These are phyloP conservation scores for Semotilus atromaculatus DNA, from an alignment of 2,797 vertebrate species.

Conservation along the genomic window DNA sequence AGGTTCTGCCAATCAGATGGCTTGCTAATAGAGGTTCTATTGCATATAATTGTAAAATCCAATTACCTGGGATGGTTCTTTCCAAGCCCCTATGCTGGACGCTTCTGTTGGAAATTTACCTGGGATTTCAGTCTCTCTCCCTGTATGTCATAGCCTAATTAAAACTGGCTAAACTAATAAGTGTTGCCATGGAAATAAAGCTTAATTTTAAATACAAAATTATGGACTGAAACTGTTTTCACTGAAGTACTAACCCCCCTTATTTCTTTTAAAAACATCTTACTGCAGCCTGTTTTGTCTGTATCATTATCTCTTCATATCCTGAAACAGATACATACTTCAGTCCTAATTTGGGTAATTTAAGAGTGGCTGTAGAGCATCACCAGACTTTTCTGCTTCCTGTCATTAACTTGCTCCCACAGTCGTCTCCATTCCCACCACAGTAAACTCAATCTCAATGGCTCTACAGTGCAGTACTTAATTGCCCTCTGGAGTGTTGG, in stretches of 20 bases:
- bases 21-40: neutral
- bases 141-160: neutral
- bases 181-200: slow-evolving; percentile 32
- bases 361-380: slow-evolving; percentile 6
- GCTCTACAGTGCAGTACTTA: neutral
- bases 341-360: slow-evolving; percentile 10
- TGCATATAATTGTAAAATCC: slow-evolving; percentile 10
- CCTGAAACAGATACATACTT: slow-evolving; percentile 15
- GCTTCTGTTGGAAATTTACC: neutral
- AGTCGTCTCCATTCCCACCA: neutral
- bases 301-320: slow-evolving; percentile 19
- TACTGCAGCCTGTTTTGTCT: neutral
- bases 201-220: slow-evolving; percentile 23
- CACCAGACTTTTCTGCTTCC: slow-evolving; percentile 17
- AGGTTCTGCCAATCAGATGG: neutral
- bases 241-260: neutral
- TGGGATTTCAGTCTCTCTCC: neutral
- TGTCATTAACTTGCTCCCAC: slow-evolving; percentile 25
- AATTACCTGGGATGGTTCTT: neutral
- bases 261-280: neutral
- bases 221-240: neutral
- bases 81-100: neutral
- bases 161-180: neutral
- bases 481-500: neutral
- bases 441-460: neutral